Percentiles rank a stretch among this genome's conserved stretches.
These are phyloP conservation scores for Sitophilus oryzae DNA, from an alignment of 1,140 invertebrate genomes.

Conservation along the genomic window DNA sequence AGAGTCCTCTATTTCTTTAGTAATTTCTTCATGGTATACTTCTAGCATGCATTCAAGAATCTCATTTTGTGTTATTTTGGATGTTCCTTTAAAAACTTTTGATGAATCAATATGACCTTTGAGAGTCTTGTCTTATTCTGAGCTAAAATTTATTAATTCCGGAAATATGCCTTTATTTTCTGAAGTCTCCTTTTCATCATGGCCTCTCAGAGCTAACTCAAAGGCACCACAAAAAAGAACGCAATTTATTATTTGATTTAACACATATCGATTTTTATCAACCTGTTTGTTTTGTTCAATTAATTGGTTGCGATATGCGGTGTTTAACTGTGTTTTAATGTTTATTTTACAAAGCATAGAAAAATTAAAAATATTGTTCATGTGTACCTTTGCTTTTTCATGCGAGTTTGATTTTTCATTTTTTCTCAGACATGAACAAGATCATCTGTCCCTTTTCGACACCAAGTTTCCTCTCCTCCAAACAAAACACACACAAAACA, in stretches of 20 bases:
- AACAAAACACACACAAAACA: slow-evolving; percentile 29
- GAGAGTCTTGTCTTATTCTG: slow-evolving; percentile 27
- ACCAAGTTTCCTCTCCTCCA: slow-evolving; percentile 22
- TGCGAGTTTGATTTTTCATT: slow-evolving; percentile 27
- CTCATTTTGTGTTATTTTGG: slow-evolving; percentile 36
- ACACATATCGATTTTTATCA: slow-evolving; percentile 36
- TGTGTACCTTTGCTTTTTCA: slow-evolving; percentile 13
- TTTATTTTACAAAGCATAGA: slow-evolving; percentile 16
- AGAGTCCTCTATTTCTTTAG: slow-evolving; percentile 35
- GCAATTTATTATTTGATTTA: slow-evolving; percentile 38
- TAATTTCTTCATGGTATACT: slow-evolving; percentile 35
- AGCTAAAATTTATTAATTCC: slow-evolving; percentile 27
- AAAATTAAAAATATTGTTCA: slow-evolving; percentile 20
- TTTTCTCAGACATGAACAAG: slow-evolving; percentile 21
- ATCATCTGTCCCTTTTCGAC: slow-evolving; percentile 21
- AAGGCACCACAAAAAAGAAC: slow-evolving; percentile 37
- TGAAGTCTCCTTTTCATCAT: slow-evolving; percentile 34
- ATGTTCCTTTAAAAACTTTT: slow-evolving; percentile 33
- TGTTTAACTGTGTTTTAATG: slow-evolving; percentile 15
- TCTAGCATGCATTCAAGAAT: slow-evolving; percentile 34
- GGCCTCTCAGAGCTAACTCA: slow-evolving; percentile 30
- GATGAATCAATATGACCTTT: slow-evolving; percentile 27
- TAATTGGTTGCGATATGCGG: slow-evolving; percentile 6
- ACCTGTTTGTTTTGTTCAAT: slow-evolving; percentile 35
- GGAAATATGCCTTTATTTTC: slow-evolving; percentile 12